Base-by-base conservation (phyloP, 2,113 vertebrate genomes). In the Litocranius walleri region DNA sequence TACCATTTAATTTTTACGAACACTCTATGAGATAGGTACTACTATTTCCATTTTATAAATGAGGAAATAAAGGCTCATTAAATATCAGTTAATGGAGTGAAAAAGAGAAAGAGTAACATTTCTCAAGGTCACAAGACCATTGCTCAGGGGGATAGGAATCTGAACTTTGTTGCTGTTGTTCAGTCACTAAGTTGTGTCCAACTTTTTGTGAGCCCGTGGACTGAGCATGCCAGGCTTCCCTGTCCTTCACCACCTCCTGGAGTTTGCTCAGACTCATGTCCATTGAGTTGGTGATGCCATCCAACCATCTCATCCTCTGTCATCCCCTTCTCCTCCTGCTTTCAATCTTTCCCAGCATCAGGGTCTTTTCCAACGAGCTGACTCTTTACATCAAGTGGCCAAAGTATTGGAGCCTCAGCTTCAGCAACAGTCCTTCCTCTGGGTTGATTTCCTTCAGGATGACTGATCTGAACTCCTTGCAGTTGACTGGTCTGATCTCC, bases 171-270 rank as follows among this genome's bases (percentile, higher is more conserved):
- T 71, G 64, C 0, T 67, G 64, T 6, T 12, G 64, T 71, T 71
- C 64, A 36, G 64, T 71, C 1, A 0, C n/a, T 71, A 10, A 36
- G n/a, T 36, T 1, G 0, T 36, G 9, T 36, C n/a, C n/a, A 11
- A 12, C 17, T 71, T 19, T 71, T 71, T 71, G 64, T 10, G 4
- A 71, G n/a, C 64, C 64, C 2, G 0, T 71, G 64, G n/a, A 36
- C 64, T 71, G n/a, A 36, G 64, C n/a, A 36, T 0, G 2, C 64
- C 64, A 71, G 19, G 17, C 64, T 71, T 36, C 64, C 64, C 64
- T 71, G 64, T 36, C 64, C 64, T 23, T 71, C 64, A 36, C n/a
- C 64, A 71, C 12, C 64, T 36, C 64, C 64, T 36, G 19, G 19
- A 71, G 19, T 11, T 71, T 5, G 64, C 19, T 21, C n/a, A 71